Percentiles rank a stretch among this genome's conserved stretches.
Evolutionary conservation across 1,140 invertebrate genomes (phyloP).

Genomic region (Temnothorax curvispinosus): DNA sequence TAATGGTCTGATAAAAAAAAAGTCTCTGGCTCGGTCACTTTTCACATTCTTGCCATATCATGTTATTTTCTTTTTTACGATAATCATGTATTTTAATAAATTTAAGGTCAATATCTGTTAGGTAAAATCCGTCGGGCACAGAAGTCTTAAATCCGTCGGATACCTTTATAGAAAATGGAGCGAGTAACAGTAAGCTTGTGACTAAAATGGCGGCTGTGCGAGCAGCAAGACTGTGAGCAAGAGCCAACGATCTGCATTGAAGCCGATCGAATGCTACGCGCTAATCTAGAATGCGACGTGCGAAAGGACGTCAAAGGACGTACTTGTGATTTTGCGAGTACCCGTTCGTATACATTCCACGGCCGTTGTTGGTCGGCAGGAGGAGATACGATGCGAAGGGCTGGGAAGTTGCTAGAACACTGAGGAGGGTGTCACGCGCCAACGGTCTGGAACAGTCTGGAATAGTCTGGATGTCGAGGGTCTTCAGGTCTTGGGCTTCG

Average conservation of each 20-base stretch:
- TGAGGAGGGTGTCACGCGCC: not conserved
- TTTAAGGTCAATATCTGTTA: not conserved
- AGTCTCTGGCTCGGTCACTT: not conserved
- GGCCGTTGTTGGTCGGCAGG: not conserved
- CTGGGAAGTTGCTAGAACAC: too few species aligned
- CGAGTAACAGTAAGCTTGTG: not conserved
- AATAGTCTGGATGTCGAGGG: not conserved
- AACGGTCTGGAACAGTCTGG: not conserved
- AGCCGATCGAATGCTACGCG: too few species aligned
- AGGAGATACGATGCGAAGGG: not conserved
- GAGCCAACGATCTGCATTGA: not conserved
- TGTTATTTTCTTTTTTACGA: not conserved
- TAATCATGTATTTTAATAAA: not conserved
- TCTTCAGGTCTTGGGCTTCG: not conserved
- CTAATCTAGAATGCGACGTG: not conserved
- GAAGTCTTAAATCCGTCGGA: not conserved
- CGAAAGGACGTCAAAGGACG: not conserved
- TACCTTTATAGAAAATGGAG: not conserved
- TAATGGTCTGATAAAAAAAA: not conserved
- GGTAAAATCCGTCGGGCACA: not conserved
- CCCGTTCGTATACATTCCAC: constrained; percentile 81
- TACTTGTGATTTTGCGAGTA: not conserved
- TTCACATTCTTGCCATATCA: not conserved
- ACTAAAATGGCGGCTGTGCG: constrained; percentile 61
- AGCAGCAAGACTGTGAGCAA: not conserved